These are phyloP conservation scores for Spodoptera litura DNA, from an alignment of 1,140 invertebrate species.

Conservation along the genomic window DNA sequence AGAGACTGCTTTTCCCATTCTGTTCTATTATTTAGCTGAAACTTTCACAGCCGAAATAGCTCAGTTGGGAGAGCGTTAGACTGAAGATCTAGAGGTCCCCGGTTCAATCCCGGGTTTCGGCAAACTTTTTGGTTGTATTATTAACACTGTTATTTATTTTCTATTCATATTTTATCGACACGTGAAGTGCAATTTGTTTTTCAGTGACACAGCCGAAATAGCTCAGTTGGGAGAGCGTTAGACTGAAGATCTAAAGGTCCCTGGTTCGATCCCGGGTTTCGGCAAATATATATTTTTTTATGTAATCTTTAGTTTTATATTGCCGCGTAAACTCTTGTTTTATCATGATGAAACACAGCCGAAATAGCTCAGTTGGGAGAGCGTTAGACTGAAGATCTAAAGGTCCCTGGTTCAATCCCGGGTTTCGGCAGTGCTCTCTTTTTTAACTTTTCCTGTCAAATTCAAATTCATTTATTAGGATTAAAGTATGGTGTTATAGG, in stretches of 20 bases:
- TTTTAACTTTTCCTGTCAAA: too few relatives aligned
- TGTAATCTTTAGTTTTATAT: neutral
- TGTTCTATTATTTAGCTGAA: neutral
- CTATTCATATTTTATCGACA: too few relatives aligned
- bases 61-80: neutral
- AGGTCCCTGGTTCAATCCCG: slow-evolving; percentile 84
- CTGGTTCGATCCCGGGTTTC: slow-evolving; percentile 26
- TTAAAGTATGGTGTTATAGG: too few relatives aligned
- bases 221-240: slow-evolving; percentile 25
- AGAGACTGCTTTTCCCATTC: neutral
- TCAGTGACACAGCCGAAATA: slow-evolving; percentile 12
- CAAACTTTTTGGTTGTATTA: too few relatives aligned
- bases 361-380: slow-evolving; percentile 88
- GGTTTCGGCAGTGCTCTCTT: slow-evolving; percentile 76
- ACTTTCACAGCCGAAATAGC: slow-evolving; percentile 9
- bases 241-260: slow-evolving; percentile 31
- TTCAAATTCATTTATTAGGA: too few relatives aligned
- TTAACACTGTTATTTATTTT: too few relatives aligned
- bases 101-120: too few relatives aligned
- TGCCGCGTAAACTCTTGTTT: neutral
- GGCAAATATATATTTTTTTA: neutral
- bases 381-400: slow-evolving; percentile 87
- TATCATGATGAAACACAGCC: slow-evolving; percentile 56
- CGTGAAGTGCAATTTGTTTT: too few relatives aligned
- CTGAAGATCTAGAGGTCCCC: too few relatives aligned